Evolutionary conservation across 2,888 invertebrate genomes (phyloP), one percentile per base, ranked within the genome.

Genomic region (Meandrusa payeni): DNA sequence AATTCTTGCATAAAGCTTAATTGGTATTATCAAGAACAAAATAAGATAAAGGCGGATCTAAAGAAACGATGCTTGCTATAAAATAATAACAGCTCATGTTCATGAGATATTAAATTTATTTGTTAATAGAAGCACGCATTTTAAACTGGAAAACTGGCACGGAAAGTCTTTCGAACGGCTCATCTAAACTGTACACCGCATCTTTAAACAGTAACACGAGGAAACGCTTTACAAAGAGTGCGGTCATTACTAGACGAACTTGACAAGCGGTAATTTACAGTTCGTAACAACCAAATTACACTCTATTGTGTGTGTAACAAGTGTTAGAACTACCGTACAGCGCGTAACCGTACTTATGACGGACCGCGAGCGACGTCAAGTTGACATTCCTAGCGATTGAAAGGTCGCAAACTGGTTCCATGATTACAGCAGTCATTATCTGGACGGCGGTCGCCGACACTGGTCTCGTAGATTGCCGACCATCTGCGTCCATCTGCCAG

Each of bases 301-400:
- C 32, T 39, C 9, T 34, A 29, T 29, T 19, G 31, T 29, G 5
- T 7, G 5, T n/a, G 36, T 12, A 39, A 46, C 48, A 52, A 52
- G 50, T 52, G 51, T 15, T 19, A 51, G 48, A 45, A 28, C 29
- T 23, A 29, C 26, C 32, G 12, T 13, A 33, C 33, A 26, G 20
- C 24, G 32, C 3, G 54, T 69, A 69, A 67, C 72, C 57, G 71
- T 76, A 69, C 74, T 75, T 71, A 75, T 64, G 61, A 65, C 29
- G 38, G 13, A 31, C 43, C 12, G 28, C 63, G 59, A 61, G 59
- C 61, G 52, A 51, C 55, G 52, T 52, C 53, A 53, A 50, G 63
- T 63, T 68, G 68, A 69, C 69, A 69, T 67, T 69, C 65, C 61
- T 57, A 50, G 50, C 51, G 60, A 65, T 62, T 61, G 68, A 66